Percentiles rank a stretch among this genome's conserved stretches.
phyloP scores from a whole-genome alignment of 2,113 vertebrate species.

The Tupaia tana region DNA sequence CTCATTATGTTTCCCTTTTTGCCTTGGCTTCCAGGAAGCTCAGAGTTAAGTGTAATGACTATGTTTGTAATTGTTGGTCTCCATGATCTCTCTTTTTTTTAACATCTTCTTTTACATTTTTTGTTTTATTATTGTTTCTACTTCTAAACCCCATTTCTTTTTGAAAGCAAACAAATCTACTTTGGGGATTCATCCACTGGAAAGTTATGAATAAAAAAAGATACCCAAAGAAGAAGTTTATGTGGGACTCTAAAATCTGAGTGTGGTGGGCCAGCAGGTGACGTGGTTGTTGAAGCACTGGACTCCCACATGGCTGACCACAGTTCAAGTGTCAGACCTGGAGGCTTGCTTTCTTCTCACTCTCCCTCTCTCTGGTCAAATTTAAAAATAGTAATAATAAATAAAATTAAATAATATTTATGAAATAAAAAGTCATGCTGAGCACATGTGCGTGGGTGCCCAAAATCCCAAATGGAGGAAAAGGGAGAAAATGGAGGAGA shows the following conservation, averaged over 20 bases:
- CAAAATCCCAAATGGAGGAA: too few relatives aligned
- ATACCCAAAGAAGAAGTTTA: neutral
- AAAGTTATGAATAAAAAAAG: constrained; percentile 30
- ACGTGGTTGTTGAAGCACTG: too few relatives aligned
- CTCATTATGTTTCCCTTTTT: neutral
- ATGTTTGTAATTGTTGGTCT: neutral
- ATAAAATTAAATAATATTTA: too few relatives aligned
- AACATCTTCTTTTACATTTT: neutral
- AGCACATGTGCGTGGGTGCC: too few relatives aligned
- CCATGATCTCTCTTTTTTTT: neutral
- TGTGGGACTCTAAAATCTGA: neutral
- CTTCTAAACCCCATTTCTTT: neutral
- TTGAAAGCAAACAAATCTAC: constrained; percentile 2
- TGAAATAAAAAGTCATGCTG: too few relatives aligned
- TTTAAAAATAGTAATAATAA: too few relatives aligned
- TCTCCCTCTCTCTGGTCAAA: too few relatives aligned
- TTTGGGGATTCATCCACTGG: neutral
- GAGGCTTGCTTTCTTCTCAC: too few relatives aligned
- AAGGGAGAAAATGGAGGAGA: too few relatives aligned
- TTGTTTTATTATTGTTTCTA: neutral
- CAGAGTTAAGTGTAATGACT: neutral
- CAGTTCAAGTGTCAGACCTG: too few relatives aligned
- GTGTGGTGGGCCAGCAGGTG: too few relatives aligned
- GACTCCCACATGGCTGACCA: too few relatives aligned
- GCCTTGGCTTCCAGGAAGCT: constrained; percentile 54